Base-by-base conservation (phyloP, 2,888 invertebrate genomes). In the Cancer borealis region DNA sequence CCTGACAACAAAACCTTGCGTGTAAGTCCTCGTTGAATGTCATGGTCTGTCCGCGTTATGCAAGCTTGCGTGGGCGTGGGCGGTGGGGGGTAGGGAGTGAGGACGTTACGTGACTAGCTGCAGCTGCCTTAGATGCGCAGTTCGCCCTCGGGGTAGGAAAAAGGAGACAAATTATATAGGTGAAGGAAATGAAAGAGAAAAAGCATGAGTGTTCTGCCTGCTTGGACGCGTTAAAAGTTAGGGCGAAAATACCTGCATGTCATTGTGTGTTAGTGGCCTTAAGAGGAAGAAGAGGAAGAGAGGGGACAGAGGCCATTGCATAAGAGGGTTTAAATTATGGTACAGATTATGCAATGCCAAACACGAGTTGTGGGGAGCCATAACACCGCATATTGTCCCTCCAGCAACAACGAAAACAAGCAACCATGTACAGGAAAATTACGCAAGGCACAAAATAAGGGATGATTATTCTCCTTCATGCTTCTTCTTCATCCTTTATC, bases 121-220 rank as follows among this genome's bases (percentile, higher is more conserved):
- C 84, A 39, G 84, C 39, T 39, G 84, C 84, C 84, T 39, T 84
- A 84, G 84, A 84, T 84, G 84, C 84, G 84, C 84, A 84, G 84
- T 84, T 84, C 39, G 39, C 39, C 84, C 84, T 84, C 39, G 84
- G 3, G 39, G 39, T 84, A 39, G 8, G 1, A 39, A 30, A 84
- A 39, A 39, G 30, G 84, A 39, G n/a, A 39, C 14, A 84, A 8
- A 14, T 10, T 39, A 54, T 39, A 84, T 84, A 39, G 39, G 84
- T 6, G 84, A 84, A 84, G 84, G 39, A 84, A 84, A 39, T 39
- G 30, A 84, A 30, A 30, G 30, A 39, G 39, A 84, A 84, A 30
- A 84, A 84, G 84, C 39, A 39, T 84, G 30, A 30, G 14, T 84
- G 84, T 84, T 30, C 30, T 84, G 84, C 84, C 17, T 84, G 84